Percentiles rank a stretch among this genome's conserved stretches.
These are phyloP conservation scores for Drosophila aldrichi DNA, from an alignment of 2,888 invertebrate genomes.

Conservation along the genomic window DNA sequence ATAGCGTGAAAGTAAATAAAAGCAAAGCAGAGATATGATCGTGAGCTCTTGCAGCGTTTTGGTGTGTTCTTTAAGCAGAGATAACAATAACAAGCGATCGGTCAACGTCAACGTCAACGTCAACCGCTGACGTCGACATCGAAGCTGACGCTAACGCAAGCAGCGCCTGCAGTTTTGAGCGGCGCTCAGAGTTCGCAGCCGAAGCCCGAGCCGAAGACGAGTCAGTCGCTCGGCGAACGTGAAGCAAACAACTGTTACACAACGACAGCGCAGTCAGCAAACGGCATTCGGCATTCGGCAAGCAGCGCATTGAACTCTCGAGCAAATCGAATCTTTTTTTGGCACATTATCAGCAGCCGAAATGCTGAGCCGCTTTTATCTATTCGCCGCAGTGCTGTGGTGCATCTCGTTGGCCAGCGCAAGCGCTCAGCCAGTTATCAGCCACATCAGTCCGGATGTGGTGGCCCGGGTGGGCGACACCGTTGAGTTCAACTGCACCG, in stretches of 20 bases:
- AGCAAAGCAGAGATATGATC: slow-evolving; percentile 29
- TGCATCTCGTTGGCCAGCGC: slow-evolving; percentile 24
- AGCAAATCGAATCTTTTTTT: slow-evolving; percentile 32
- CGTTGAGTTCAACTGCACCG: slow-evolving; percentile 84
- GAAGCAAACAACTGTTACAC: slow-evolving; percentile 38
- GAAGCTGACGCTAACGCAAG: not conserved
- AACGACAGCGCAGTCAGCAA: slow-evolving; percentile 1
- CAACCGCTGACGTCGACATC: not conserved
- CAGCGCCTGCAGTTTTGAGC: slow-evolving; percentile 44
- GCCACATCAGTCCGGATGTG: slow-evolving; percentile 79
- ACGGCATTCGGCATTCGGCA: slow-evolving; percentile 15
- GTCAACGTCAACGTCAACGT: slow-evolving; percentile 57
- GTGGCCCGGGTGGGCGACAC: slow-evolving; percentile 83
- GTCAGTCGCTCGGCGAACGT: slow-evolving; percentile 66
- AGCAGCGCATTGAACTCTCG: slow-evolving; percentile 60
- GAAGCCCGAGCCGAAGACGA: slow-evolving; percentile 33
- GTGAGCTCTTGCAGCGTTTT: slow-evolving; percentile 25
- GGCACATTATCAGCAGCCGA: slow-evolving; percentile 43
- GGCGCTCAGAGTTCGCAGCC: slow-evolving; percentile 46
- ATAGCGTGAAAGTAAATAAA: slow-evolving; percentile 18
- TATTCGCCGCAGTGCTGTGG: slow-evolving; percentile 33
- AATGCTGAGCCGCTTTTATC: slow-evolving; percentile 18
- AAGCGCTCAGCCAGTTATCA: slow-evolving; percentile 74
- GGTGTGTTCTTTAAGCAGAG: slow-evolving; percentile 39
- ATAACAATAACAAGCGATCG: slow-evolving; percentile 54